Evolutionary conservation across 1,140 invertebrate species (phyloP).

Genomic region (Drosophila pruinosa): DNA sequence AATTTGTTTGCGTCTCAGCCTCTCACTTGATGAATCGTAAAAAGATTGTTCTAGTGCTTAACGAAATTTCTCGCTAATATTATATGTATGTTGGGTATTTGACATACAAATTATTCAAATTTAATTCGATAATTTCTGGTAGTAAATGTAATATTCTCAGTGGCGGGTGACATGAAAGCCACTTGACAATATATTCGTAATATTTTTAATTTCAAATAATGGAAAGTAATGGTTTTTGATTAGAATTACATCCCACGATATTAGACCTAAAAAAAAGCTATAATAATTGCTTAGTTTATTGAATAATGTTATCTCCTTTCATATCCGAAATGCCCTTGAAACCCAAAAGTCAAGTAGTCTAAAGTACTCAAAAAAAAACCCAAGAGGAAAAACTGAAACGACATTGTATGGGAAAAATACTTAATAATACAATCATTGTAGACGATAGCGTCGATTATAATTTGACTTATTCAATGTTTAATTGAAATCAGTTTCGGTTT

Average conservation of each 20-base stretch:
- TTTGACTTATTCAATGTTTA: too few relatives aligned
- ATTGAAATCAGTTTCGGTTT: constrained; percentile 45
- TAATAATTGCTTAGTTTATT: background rate
- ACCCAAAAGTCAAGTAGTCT: background rate
- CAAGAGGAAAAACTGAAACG: background rate
- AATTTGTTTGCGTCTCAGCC: constrained; percentile 35
- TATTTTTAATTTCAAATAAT: too few relatives aligned
- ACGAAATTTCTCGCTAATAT: background rate
- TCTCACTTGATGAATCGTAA: constrained; percentile 32
- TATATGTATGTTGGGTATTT: background rate
- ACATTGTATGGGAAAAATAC: constrained; percentile 4
- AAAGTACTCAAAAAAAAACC: background rate
- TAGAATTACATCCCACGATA: too few relatives aligned
- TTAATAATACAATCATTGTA: background rate
- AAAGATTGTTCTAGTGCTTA: constrained; percentile 2
- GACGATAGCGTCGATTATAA: too few relatives aligned
- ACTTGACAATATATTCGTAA: too few relatives aligned
- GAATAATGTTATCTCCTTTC: background rate
- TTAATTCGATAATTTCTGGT: too few relatives aligned
- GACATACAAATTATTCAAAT: background rate
- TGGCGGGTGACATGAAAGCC: too few relatives aligned
- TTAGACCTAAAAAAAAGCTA: too few relatives aligned
- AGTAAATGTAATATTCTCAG: too few relatives aligned
- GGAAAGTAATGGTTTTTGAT: too few relatives aligned
- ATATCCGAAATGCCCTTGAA: background rate